Evolutionary conservation across 2,888 invertebrate species (phyloP).

Genomic region (Ennomos quercinarius): DNA sequence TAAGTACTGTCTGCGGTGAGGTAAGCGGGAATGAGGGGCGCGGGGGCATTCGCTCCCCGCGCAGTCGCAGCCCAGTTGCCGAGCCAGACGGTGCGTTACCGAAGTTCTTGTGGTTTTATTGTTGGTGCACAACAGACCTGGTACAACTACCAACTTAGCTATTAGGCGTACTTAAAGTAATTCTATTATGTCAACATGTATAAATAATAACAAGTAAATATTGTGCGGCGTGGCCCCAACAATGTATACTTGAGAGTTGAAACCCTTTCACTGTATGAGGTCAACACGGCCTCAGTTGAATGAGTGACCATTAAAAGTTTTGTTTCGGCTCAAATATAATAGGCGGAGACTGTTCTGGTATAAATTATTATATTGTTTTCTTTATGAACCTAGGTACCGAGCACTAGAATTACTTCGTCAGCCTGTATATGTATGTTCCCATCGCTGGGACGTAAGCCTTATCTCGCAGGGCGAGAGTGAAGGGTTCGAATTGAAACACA

Average conservation of each 20-base stretch:
- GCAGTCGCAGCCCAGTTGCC: too few species aligned
- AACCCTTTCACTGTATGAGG: conserved; percentile 15
- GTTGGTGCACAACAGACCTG: too few species aligned
- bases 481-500: too few species aligned
- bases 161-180: background rate
- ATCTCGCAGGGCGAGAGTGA: too few species aligned
- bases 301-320: conserved; percentile 22
- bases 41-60: too few species aligned
- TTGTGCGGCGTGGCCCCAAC: background rate
- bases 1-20: too few species aligned
- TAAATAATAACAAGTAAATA: conserved; percentile 10
- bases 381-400: background rate
- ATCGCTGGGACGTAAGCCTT: too few species aligned
- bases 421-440: background rate
- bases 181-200: conserved; percentile 10
- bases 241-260: conserved; percentile 13
- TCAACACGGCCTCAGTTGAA: conserved; percentile 13
- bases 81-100: too few species aligned
- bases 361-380: background rate
- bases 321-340: conserved; percentile 22
- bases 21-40: too few species aligned
- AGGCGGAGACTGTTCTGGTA: conserved; percentile 4
- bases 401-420: background rate
- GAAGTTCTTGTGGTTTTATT: too few species aligned
- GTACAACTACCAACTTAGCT: too few species aligned